Evolutionary conservation across 2,797 vertebrate genomes (phyloP).

Genomic region (Myoxocephalus aenaeus): DNA sequence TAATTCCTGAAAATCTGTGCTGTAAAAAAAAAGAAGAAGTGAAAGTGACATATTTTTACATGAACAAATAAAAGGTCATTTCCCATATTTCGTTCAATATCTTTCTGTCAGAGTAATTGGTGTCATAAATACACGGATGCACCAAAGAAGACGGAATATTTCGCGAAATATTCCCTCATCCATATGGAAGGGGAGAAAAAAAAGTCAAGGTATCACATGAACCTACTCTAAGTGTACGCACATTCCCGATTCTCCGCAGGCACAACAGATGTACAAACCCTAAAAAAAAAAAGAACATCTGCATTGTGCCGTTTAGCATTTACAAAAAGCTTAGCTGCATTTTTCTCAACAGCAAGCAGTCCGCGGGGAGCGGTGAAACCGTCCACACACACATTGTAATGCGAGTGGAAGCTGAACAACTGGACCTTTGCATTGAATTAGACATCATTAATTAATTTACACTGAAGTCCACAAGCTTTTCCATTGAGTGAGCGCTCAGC

Average conservation of each 20-base stretch:
- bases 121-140: slow-evolving; percentile 5
- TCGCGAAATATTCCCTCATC: slow-evolving; percentile 20
- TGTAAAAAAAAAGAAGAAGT: neutral
- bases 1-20: slow-evolving; percentile 20
- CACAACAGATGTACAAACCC: slow-evolving; percentile 49
- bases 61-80: neutral
- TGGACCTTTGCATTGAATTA: slow-evolving; percentile 57
- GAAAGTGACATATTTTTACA: neutral
- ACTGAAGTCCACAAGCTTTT: slow-evolving; percentile 46
- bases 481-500: slow-evolving; percentile 53
- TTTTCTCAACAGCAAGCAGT: slow-evolving; percentile 23
- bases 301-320: slow-evolving; percentile 48
- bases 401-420: slow-evolving; percentile 44
- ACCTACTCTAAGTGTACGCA: slow-evolving; percentile 25
- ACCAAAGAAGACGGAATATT: neutral
- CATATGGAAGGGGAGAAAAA: slow-evolving; percentile 17
- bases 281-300: slow-evolving; percentile 43
- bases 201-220: slow-evolving; percentile 29
- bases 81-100: neutral
- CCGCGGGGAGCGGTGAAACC: slow-evolving; percentile 22
- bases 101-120: slow-evolving; percentile 6
- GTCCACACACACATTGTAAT: slow-evolving; percentile 25
- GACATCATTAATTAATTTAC: slow-evolving; percentile 67
- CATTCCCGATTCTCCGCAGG: slow-evolving; percentile 37
- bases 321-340: slow-evolving; percentile 43